A percentile compares a stretch with the other conserved stretches of the same genome.
phyloP scores from a whole-genome alignment of 2,113 vertebrate species.

The Phocoena sinus region DNA sequence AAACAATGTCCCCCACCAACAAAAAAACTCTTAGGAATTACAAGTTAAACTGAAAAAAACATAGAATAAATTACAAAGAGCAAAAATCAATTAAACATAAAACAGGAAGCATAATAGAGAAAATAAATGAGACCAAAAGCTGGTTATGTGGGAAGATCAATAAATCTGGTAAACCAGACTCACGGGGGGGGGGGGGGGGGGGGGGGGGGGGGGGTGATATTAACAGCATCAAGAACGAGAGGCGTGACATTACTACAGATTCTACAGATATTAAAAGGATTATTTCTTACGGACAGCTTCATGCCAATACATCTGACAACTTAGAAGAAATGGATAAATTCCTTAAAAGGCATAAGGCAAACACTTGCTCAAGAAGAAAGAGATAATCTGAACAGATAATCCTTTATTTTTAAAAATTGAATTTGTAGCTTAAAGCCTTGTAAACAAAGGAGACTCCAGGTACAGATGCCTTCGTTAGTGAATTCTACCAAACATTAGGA shows the following conservation, averaged over 20 bases:
- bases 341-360: neutral
- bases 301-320: neutral
- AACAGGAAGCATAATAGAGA: neutral
- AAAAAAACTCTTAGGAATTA: neutral
- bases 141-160: neutral
- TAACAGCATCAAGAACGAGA: neutral
- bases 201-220: accelerated
- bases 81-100: neutral
- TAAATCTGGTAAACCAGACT: neutral
- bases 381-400: neutral
- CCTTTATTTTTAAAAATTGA: neutral
- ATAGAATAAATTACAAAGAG: neutral
- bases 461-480: neutral
- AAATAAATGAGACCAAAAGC: neutral
- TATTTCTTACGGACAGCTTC: neutral
- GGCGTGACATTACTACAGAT: neutral
- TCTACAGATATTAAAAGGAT: neutral
- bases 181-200: accelerated
- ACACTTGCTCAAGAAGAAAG: neutral
- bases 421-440: neutral
- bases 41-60: neutral
- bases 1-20: neutral
- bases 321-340: neutral
- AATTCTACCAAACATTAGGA: neutral
- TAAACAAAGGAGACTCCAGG: neutral